phyloP scores from a whole-genome alignment of 1,140 invertebrate species.

The Zeugodacus cucurbitae region DNA sequence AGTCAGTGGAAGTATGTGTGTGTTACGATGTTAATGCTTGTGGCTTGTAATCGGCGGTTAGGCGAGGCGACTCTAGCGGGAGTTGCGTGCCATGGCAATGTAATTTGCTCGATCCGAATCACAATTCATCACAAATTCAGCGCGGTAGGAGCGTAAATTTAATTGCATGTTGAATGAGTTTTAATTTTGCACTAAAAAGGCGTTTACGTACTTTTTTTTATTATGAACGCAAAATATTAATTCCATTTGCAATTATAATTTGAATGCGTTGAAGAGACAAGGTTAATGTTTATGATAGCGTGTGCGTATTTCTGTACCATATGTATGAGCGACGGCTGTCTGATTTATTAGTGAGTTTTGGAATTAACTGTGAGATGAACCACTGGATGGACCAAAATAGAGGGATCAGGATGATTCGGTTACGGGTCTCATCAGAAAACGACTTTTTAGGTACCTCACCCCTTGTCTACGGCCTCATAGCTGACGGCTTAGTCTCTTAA shows the following conservation, averaged over 20 bases:
- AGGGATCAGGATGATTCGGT: too few relatives aligned
- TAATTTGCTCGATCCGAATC: slow-evolving; percentile 15
- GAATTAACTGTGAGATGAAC: not conserved
- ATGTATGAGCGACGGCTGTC: not conserved
- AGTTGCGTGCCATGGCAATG: not conserved
- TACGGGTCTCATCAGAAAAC: too few relatives aligned
- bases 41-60: not conserved
- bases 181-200: slow-evolving; percentile 31
- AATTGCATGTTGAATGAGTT: not conserved
- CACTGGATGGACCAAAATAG: not conserved
- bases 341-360: not conserved
- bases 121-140: not conserved
- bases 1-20: not conserved
- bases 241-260: not conserved
- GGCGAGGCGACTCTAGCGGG: not conserved
- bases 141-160: not conserved
- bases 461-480: too few relatives aligned
- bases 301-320: not conserved
- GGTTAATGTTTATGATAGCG: not conserved
- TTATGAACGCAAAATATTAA: slow-evolving; percentile 7
- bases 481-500: too few relatives aligned
- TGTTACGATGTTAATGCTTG: not conserved
- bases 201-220: not conserved
- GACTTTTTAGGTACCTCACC: too few relatives aligned
- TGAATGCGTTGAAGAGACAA: not conserved